Evolutionary conservation across 2,797 vertebrate genomes (phyloP), one percentile per base, ranked within the genome.

Genomic region (Chaunax sp.): DNA sequence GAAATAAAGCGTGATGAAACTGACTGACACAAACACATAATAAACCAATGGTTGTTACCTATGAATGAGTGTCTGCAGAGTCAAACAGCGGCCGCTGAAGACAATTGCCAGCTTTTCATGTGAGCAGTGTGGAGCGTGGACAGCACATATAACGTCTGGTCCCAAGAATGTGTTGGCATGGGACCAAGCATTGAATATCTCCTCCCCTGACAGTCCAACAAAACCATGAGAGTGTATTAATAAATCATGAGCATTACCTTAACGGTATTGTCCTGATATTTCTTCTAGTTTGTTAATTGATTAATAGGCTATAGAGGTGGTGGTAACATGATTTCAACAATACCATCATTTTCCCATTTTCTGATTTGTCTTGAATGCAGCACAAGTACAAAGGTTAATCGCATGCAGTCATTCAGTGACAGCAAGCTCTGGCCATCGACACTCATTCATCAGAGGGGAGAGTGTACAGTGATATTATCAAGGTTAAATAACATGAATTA

Each of bases 41-140:
- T 18, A 44, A 62, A 55, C 3, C 2, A 49, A 1, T 15, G 19
- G 6, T 9, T 20, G 18, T 22, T 93, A 94, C 93, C 93, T 92
- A 82, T 41, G 35, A 63, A 68, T 18, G 64, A 51, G 54, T 19
- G 68, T 83, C 69, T 55, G 41, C 51, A 15, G 72, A 59, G 77
- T 77, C 77, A 51, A 78, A 82, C 80, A 84, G 87, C 45, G 49
- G 73, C 77, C 51, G 72, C 59, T 22, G 68, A 49, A 82, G 70
- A 92, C 90, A 92, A 92, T 88, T 88, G 77, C 71, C 49, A 51
- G 84, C 78, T 83, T 92, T 92, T 87, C 90, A 92, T 92, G 75
- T 30, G 78, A 67, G 83, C 47, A 6, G 65, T 35, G 66, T 51
- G 50, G 64, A 11, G 20, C 72, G 73, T 64, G 80, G 76, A 69